These are phyloP conservation scores for Micrasema minimum DNA, from an alignment of 1,140 invertebrate genomes.

Conservation along the genomic window DNA sequence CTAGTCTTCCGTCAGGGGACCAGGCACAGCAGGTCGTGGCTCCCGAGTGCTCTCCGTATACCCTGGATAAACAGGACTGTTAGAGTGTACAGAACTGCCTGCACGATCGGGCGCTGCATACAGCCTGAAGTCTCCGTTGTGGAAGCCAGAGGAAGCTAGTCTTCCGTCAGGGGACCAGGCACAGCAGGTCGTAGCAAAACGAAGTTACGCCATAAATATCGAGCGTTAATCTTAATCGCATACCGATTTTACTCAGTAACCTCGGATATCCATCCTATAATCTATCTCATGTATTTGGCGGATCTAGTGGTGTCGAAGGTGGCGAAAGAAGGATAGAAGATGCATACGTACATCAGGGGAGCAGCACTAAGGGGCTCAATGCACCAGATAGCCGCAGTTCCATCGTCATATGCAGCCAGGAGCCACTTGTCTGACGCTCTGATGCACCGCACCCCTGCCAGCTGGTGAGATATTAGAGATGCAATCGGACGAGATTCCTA, in stretches of 20 bases:
- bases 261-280: no score
- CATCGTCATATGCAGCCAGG: slow-evolving; percentile 80
- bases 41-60: slow-evolving; percentile 67
- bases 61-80: slow-evolving; percentile 54
- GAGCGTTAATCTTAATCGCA: no score
- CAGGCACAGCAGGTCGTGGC: slow-evolving; percentile 67
- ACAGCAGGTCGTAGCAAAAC: slow-evolving; percentile 66
- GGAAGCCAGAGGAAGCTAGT: slow-evolving; percentile 73
- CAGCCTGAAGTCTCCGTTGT: slow-evolving; percentile 72
- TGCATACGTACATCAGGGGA: slow-evolving; percentile 63
- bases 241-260: no score
- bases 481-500: slow-evolving; percentile 2
- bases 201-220: no score
- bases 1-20: slow-evolving; percentile 70
- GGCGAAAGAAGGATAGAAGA: no score
- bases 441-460: slow-evolving; percentile 36
- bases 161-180: slow-evolving; percentile 68
- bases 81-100: neutral
- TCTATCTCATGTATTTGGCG: no score
- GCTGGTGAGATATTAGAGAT: slow-evolving; percentile 3
- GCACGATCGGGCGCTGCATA: slow-evolving; percentile 60
- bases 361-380: slow-evolving; percentile 65
- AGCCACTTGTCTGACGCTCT: slow-evolving; percentile 55
- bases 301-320: no score
- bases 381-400: slow-evolving; percentile 76